Conservation (phyloP, 2,113 vertebrate genomes). For the Brevimyrus niger region DNA sequence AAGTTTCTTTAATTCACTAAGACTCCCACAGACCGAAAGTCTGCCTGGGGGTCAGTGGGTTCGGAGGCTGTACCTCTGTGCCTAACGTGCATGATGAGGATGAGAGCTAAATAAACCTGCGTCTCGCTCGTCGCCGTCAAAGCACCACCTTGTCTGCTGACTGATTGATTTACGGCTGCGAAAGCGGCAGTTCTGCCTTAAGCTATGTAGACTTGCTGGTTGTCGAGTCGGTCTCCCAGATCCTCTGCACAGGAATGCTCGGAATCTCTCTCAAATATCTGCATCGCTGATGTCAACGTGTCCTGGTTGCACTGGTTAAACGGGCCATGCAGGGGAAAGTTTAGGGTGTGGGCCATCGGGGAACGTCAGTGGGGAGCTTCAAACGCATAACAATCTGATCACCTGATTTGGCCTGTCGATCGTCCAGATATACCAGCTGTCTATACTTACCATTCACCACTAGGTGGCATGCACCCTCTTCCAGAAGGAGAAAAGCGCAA, state of each 20-base stretch:
- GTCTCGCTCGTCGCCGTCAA: not conserved
- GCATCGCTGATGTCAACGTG: not conserved
- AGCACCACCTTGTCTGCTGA: not conserved
- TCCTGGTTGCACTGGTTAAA: not conserved
- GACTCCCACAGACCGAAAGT: not conserved
- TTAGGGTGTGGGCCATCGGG: not conserved
- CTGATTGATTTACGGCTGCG: not conserved
- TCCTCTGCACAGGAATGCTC: not conserved
- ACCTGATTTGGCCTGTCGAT: not conserved
- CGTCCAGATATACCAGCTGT: not conserved
- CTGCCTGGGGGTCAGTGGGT: not conserved
- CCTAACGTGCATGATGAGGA: not conserved
- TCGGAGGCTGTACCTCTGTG: not conserved
- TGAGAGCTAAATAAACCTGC: not conserved
- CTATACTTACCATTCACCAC: not conserved
- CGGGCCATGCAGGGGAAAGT: not conserved
- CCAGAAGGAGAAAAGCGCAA: not conserved
- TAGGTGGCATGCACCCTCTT: not conserved
- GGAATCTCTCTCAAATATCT: not conserved
- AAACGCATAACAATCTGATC: not conserved
- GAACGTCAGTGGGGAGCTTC: not conserved
- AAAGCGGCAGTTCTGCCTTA: not conserved
- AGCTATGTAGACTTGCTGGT: not conserved
- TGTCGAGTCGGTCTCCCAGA: not conserved
- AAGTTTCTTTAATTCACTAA: not conserved